These are phyloP conservation scores for Bursaphelenchus okinawaensis DNA, from an alignment of 2,888 invertebrate genomes.

Conservation along the genomic window DNA sequence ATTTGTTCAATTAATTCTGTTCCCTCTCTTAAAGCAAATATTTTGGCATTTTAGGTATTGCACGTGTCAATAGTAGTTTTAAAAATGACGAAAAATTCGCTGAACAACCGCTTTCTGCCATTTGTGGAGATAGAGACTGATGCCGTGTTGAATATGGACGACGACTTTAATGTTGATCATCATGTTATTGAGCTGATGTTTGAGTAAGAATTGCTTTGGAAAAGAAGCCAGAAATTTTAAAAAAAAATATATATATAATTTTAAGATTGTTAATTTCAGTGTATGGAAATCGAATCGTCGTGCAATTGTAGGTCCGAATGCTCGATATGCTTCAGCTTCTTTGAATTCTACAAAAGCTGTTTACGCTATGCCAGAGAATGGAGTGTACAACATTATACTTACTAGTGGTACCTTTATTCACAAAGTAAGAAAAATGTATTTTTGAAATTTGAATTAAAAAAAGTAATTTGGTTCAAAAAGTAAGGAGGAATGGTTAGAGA, in stretches of 20 bases:
- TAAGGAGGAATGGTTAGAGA: no score
- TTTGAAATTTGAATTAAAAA: neutral
- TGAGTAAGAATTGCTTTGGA: neutral
- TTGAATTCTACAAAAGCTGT: neutral
- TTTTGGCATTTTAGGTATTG: constrained; percentile 5
- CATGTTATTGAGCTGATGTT: constrained; percentile 14
- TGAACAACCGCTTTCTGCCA: constrained; percentile 24
- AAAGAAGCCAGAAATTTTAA: no score
- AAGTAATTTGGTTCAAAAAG: neutral
- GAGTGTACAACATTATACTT: constrained; percentile 93
- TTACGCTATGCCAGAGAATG: constrained; percentile 59
- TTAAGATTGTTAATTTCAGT: no score
- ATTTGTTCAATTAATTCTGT: no score
- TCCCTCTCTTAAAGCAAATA: no score
- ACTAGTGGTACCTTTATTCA: constrained; percentile 77
- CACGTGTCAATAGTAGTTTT: constrained; percentile 23
- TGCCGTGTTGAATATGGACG: constrained; percentile 27
- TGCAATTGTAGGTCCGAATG: constrained; percentile 78
- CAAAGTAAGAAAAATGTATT: constrained; percentile 59
- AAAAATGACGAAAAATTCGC: constrained; percentile 18
- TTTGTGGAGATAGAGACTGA: constrained; percentile 20
- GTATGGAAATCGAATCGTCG: constrained; percentile 97
- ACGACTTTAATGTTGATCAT: constrained; percentile 20
- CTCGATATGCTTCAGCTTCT: constrained; percentile 1
- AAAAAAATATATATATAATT: no score